Base-by-base conservation (phyloP, 2,797 vertebrate species). In the Xyrichtys novacula region DNA sequence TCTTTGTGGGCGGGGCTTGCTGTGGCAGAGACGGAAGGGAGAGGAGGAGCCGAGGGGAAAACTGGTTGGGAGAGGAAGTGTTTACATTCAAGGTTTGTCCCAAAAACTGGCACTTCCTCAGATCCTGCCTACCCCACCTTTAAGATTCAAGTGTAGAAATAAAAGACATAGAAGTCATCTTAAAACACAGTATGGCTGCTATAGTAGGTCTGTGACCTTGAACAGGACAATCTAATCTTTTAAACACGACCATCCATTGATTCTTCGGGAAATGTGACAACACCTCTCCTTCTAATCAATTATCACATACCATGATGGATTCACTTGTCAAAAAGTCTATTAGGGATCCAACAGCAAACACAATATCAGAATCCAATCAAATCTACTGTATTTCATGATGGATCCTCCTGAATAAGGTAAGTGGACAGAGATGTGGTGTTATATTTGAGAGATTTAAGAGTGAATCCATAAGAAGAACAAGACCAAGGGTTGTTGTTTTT, bases 301-400 rank as follows among this genome's bases (percentile, higher is more conserved):
- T 75, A 68, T 50, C 38, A 40, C 46, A 17, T 43, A 60, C 15
- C 40, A 52, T 85, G 75, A 80, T 85, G 52, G 71, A 81, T 85
- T 74, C 43, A 80, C 52, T 49, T 79, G 73, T 74, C 71, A 63
- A 25, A 71, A 76, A 64, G 56, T 66, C 71, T 54, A 66, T 36
- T 71, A 76, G 50, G 50, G 32, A 49, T 28, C 71, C 42, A 43
- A 54, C n/a, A 56, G 60, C 42, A 63, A 69, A 71, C 47, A 56
- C 48, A 23, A 42, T 4, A 50, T 70, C 31, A 60, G 63, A 72
- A 62, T 67, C 64, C 50, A 65, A 57, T 81, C 22, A 56, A 53
- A 32, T 55, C 44, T 50, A 22, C 60, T 36, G 50, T 20, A 52
- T n/a, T 32, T 38, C 43, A 59, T 43, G 53, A 70, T 72, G 28